Base-by-base conservation (phyloP, 2,888 invertebrate species). In the Herminia tarsipennalis region DNA sequence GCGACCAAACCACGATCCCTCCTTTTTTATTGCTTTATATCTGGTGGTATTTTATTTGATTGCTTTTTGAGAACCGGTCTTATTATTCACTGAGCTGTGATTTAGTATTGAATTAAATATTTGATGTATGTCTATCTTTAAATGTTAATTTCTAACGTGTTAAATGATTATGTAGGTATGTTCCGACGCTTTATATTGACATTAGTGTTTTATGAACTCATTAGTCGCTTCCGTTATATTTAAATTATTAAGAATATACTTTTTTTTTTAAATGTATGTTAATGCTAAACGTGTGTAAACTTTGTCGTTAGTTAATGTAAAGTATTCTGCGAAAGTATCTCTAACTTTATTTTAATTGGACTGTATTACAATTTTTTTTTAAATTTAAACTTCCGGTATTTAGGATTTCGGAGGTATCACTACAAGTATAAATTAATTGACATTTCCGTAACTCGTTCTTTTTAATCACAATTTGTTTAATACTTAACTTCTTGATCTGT, bases 21-120 rank as follows among this genome's bases (percentile, higher is more conserved):
- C 66, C 64, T 28, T 64, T 74, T 78, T 82, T 79, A 81, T 81
- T 64, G 75, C 76, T 79, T 78, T 76, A 81, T 76, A 72, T 70
- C 68, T 69, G 65, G 56, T 67, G 70, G 69, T 72, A 73, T 78
- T 78, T 74, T 66, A 73, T 74, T 69, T 71, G 64, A 66, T 66
- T 66, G 61, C 57, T 43, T 68, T 69, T 67, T 54, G 56, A 63
- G 63, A 73, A 70, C 73, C 73, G 67, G 69, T 75, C 57, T 41
- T 47, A 46, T 51, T 56, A 61, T 61, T 54, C 61, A 51, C 55
- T 48, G 45, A 63, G 37, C 45, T 43, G 33, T 47, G 52, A 57
- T 54, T 60, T 69, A 53, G 57, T 66, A 65, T 65, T 56, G 51
- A 68, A 65, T 65, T 56, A 57, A 54, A 60, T 54, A 53, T 47